Conservation (phyloP, 2,113 vertebrate genomes). For the Myxocyprinus asiaticus region DNA sequence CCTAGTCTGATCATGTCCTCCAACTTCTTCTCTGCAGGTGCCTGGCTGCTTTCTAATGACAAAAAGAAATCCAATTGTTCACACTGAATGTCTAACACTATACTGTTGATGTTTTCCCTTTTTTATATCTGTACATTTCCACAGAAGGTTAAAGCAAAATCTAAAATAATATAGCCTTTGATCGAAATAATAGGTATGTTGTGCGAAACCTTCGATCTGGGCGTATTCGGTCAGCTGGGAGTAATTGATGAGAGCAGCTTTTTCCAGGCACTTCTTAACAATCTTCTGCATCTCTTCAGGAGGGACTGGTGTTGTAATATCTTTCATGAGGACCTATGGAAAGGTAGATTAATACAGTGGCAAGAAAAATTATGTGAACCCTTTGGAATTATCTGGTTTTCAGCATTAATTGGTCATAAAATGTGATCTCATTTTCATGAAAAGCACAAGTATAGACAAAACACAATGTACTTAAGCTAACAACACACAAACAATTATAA, state of each 20-base stretch:
- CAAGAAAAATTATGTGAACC: too few relatives aligned
- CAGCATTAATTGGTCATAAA: too few relatives aligned
- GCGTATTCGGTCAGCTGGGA: constrained; percentile 92
- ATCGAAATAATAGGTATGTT: not conserved
- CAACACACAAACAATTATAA: too few relatives aligned
- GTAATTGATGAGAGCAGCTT: constrained; percentile 95
- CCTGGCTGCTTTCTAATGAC: constrained; percentile 66
- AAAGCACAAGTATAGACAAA: too few relatives aligned
- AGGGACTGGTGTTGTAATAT: constrained; percentile 91
- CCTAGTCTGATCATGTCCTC: constrained; percentile 90
- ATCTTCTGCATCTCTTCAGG: constrained; percentile 94
- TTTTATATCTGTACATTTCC: too few relatives aligned
- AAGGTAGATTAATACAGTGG: not conserved
- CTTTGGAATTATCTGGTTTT: too few relatives aligned
- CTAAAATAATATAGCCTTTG: not conserved
- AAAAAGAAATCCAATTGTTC: not conserved
- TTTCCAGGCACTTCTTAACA: constrained; percentile 91
- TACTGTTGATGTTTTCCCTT: too few relatives aligned
- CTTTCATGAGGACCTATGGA: constrained; percentile 93
- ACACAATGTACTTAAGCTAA: too few relatives aligned
- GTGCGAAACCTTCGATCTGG: constrained; percentile 86
- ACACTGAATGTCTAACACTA: not conserved
- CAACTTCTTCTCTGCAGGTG: constrained; percentile 81
- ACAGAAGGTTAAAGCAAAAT: not conserved
- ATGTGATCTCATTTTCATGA: too few relatives aligned